Conservation (phyloP, 2,113 vertebrate species). For the Tenrec ecaudatus region DNA sequence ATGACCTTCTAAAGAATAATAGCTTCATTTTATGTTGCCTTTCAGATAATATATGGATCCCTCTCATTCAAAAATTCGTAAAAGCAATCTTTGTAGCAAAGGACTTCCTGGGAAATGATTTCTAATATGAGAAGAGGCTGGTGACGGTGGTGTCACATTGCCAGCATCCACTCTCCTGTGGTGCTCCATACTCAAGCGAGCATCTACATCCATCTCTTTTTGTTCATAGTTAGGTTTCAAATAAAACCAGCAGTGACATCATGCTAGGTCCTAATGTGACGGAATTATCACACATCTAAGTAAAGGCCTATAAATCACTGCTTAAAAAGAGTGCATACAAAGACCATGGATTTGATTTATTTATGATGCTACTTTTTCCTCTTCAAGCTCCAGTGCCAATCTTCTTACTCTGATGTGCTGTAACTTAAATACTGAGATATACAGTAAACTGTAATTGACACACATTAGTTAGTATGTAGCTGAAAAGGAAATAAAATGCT, state of each 20-base stretch:
- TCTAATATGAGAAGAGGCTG: neutral
- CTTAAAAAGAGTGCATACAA: neutral
- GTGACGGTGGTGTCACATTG: too few relatives aligned
- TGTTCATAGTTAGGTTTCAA: neutral
- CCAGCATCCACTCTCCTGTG: neutral
- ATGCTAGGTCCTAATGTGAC: neutral
- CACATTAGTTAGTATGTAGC: neutral
- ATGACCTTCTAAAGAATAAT: neutral
- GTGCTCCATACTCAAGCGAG: neutral
- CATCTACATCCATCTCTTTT: neutral
- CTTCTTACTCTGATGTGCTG: neutral
- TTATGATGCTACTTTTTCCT: neutral
- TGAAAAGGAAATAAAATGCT: neutral
- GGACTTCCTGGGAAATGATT: neutral
- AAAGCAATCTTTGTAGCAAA: neutral
- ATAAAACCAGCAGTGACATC: neutral
- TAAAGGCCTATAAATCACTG: neutral
- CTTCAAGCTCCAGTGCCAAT: neutral
- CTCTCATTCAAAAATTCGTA: neutral
- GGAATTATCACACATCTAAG: neutral
- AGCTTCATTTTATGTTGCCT: neutral
- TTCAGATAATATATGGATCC: too few relatives aligned
- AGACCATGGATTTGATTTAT: neutral
- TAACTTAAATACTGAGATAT: neutral
- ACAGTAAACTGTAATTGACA: neutral